phyloP scores from a whole-genome alignment of 2,113 vertebrate species.

The Stegastes partitus region DNA sequence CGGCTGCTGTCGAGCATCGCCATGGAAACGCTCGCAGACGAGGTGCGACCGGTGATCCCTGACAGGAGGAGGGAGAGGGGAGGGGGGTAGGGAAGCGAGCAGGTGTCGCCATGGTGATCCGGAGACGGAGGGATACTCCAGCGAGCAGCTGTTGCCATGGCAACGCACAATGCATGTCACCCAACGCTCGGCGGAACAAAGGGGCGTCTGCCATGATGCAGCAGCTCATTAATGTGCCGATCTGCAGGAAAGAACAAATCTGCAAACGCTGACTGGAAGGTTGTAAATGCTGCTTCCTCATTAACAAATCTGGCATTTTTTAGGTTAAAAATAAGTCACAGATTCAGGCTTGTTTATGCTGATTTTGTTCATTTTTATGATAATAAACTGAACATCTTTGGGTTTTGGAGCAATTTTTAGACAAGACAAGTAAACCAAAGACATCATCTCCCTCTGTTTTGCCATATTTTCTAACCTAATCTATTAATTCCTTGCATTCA shows the following conservation, averaged over 20 bases:
- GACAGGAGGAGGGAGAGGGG: not conserved
- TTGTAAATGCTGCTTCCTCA: not conserved
- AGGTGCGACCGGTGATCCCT: conserved; percentile 47
- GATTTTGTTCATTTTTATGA: too few species aligned
- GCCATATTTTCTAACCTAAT: too few species aligned
- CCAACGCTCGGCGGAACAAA: not conserved
- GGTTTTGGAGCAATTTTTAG: too few species aligned
- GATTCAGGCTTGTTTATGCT: too few species aligned
- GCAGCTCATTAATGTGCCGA: conserved; percentile 12
- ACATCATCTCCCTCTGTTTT: too few species aligned
- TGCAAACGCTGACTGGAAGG: not conserved
- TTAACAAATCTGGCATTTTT: too few species aligned
- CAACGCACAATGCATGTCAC: conserved; percentile 67
- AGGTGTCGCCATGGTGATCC: conserved; percentile 68
- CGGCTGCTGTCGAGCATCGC: conserved; percentile 3
- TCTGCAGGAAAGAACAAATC: not conserved
- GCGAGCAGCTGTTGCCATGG: conserved; percentile 68
- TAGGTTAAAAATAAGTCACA: too few species aligned
- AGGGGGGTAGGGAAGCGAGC: not conserved
- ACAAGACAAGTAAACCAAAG: too few species aligned
- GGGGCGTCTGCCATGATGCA: conserved; percentile 10
- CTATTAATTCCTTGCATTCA: too few species aligned
- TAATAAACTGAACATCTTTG: too few species aligned
- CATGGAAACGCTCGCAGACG: conserved; percentile 56
- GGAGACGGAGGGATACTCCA: conserved; percentile 53